These are phyloP conservation scores for Cromileptes altivelis DNA, from an alignment of 2,113 vertebrate species.

Conservation along the genomic window DNA sequence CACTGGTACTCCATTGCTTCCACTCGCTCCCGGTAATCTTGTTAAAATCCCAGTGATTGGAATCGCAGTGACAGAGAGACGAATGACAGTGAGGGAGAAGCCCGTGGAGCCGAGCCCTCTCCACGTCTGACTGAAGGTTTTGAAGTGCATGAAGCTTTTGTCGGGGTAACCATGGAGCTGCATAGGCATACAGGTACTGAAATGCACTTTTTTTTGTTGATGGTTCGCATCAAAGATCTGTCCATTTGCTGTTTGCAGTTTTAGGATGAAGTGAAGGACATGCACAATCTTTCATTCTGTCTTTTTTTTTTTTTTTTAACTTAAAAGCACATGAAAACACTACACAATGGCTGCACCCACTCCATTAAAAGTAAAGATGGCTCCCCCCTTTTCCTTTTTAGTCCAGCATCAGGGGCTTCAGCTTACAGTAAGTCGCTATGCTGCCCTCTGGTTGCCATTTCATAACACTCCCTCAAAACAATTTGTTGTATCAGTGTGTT, in stretches of 20 bases:
- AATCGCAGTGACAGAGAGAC: slow-evolving; percentile 76
- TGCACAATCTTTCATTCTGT: not conserved
- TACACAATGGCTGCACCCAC: slow-evolving; percentile 14
- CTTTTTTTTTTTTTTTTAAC: not conserved
- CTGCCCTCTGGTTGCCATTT: slow-evolving; percentile 73
- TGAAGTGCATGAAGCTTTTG: slow-evolving; percentile 61
- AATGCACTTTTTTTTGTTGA: slow-evolving; percentile 24
- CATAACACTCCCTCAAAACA: slow-evolving; percentile 10
- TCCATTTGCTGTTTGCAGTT: slow-evolving; percentile 8
- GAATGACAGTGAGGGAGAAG: slow-evolving; percentile 53
- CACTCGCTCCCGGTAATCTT: slow-evolving; percentile 78
- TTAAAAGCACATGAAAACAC: slow-evolving; percentile 5
- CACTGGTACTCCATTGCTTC: slow-evolving; percentile 77
- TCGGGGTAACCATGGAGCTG: slow-evolving; percentile 62
- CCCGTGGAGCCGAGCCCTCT: slow-evolving; percentile 37
- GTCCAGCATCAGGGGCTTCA: not conserved
- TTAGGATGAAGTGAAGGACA: not conserved
- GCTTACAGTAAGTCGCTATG: slow-evolving; percentile 49
- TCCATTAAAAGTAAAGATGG: slow-evolving; percentile 63
- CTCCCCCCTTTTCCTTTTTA: slow-evolving; percentile 23
- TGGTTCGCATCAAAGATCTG: slow-evolving; percentile 4
- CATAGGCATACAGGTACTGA: slow-evolving; percentile 29
- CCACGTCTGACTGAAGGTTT: slow-evolving; percentile 42
- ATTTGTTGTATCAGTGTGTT: not conserved
- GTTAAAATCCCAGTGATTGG: slow-evolving; percentile 80